Percentiles rank a stretch among this genome's conserved stretches.
phyloP scores from a whole-genome alignment of 2,888 invertebrate genomes.

The Onchidella celtica region DNA sequence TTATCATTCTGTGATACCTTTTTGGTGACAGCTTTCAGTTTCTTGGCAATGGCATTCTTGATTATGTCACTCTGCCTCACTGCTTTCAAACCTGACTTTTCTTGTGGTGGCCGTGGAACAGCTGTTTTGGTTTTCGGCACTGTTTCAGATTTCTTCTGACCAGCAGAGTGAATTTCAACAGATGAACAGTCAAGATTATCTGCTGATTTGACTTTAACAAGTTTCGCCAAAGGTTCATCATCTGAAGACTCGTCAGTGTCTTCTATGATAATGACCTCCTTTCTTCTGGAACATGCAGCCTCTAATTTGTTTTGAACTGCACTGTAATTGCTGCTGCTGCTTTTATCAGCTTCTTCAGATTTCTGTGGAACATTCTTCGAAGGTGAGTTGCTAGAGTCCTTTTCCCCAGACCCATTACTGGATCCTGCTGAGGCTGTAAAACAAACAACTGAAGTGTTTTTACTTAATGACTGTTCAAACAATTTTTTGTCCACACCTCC shows the following conservation, averaged over 20 bases:
- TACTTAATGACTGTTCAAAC: neutral
- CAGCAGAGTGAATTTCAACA: neutral
- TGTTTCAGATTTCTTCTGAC: neutral
- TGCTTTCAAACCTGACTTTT: neutral
- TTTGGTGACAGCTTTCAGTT: neutral
- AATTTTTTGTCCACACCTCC: neutral
- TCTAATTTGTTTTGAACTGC: neutral
- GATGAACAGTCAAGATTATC: neutral
- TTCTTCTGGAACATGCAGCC: neutral
- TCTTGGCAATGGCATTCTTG: neutral
- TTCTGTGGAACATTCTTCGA: neutral
- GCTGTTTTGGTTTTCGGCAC: neutral
- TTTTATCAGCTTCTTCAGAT: neutral
- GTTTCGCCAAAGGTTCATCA: slow-evolving; percentile 47
- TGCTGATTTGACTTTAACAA: slow-evolving; percentile 24
- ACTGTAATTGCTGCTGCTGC: neutral
- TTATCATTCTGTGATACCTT: too few species aligned
- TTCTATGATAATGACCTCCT: slow-evolving; percentile 41
- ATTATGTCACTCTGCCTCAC: neutral
- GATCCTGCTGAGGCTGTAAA: slow-evolving; percentile 4
- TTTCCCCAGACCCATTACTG: neutral
- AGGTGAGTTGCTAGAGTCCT: neutral
- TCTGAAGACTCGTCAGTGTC: slow-evolving; percentile 47
- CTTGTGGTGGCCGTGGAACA: too few species aligned
- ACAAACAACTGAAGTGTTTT: neutral